These are phyloP conservation scores for Nesidiocoris tenuis DNA, from an alignment of 2,888 invertebrate species.

Conservation along the genomic window DNA sequence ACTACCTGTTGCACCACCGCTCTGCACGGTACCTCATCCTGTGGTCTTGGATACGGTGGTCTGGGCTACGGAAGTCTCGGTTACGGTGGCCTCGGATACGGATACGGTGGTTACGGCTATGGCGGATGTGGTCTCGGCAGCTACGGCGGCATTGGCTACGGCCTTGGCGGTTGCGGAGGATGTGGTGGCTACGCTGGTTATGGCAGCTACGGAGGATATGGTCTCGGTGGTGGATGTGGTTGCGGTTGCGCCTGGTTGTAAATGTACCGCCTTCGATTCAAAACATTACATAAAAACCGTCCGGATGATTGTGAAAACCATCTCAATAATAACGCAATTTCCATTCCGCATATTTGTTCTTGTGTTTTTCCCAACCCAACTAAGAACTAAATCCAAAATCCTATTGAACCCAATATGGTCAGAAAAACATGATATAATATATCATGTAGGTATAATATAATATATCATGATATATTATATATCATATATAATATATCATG, in stretches of 20 bases:
- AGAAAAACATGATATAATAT: too few relatives aligned
- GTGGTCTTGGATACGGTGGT: slow-evolving; percentile 10
- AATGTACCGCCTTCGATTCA: too few relatives aligned
- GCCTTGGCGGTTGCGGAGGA: background rate
- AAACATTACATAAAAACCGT: too few relatives aligned
- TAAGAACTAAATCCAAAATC: too few relatives aligned
- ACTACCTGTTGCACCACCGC: slow-evolving; percentile 38
- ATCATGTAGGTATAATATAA: too few relatives aligned
- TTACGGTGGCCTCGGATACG: slow-evolving; percentile 14
- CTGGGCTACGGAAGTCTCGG: slow-evolving; percentile 7
- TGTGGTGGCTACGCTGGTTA: background rate
- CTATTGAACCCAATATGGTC: too few relatives aligned
- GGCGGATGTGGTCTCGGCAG: slow-evolving; percentile 10
- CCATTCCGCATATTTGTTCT: too few relatives aligned
- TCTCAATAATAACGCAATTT: too few relatives aligned
- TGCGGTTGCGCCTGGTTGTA: slow-evolving; percentile 3
- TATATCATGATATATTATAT: too few relatives aligned
- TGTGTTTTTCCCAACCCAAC: too few relatives aligned
- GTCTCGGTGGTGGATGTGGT: background rate
- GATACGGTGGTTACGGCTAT: slow-evolving; percentile 15
- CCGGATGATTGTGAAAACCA: too few relatives aligned
- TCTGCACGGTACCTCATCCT: slow-evolving; percentile 8
- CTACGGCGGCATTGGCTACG: slow-evolving; percentile 17
- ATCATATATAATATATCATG: too few relatives aligned
- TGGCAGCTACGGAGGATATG: background rate